Evolutionary conservation across 2,113 vertebrate genomes (phyloP), one percentile per base, ranked within the genome.

Genomic region (Anser brachyrhynchus): DNA sequence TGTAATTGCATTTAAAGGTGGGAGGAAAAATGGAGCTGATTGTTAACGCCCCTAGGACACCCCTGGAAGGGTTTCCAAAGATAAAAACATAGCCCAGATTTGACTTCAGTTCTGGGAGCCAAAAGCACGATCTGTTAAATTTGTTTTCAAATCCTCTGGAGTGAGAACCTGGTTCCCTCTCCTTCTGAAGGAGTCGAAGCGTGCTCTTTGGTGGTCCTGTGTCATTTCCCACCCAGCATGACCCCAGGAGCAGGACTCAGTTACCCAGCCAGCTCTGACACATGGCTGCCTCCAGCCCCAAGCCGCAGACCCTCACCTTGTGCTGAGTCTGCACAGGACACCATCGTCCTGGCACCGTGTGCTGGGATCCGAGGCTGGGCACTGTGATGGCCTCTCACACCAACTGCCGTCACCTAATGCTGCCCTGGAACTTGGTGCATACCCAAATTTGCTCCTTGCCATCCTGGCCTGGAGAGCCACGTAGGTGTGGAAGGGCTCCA

Each of bases 271-370:
- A 11, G 23, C 46, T 28, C 15, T 26, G 26, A 39, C 49, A n/a
- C 0, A 0, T 49, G 33, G 29, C 39, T 59, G 21, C 43, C 29
- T 73, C 37, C 65, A 69, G 46, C 4, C 11, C 3, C 35, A 8
- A 82, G 37, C 25, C 49, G 58, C 33, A 41, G 43, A 29, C 29
- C 37, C 16, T 29, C 43, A 58, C 18, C 21, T 64, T 29, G 44
- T 37, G 37, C 39, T 29, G 55, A 17, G 41, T 23, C 44, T 37
- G 9, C 84, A 33, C 61, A 79, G 74, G 70, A 69, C 69, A 61
- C n/a, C 70, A 67, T 26, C 28, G 72, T 43, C n/a, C 58, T 35
- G 70, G 43, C n/a, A 31, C 21, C 17, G 20, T 13, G 37, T 41
- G n/a, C 67, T 43, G 44, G 29, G 9, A 41, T 41, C 58, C 7